phyloP scores from a whole-genome alignment of 2,797 vertebrate species.

The Menidia menidia region DNA sequence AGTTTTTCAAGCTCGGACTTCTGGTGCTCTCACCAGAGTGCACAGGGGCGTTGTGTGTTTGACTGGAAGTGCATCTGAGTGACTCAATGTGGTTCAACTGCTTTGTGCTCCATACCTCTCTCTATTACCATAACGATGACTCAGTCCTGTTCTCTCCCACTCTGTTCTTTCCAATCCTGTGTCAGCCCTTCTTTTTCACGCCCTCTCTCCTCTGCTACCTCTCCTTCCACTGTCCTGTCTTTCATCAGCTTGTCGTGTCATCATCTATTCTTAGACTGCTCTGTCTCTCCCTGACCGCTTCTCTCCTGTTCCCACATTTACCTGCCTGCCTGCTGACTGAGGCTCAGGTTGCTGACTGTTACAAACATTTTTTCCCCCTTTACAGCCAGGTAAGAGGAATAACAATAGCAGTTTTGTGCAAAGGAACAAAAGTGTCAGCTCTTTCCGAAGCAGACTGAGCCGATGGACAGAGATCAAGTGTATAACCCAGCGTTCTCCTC shows the following conservation, averaged over 20 bases:
- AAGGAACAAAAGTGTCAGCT: constrained; percentile 31
- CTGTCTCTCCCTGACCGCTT: constrained; percentile 46
- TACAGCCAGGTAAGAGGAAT: constrained; percentile 23
- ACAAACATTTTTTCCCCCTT: constrained; percentile 17
- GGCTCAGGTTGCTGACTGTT: constrained; percentile 17
- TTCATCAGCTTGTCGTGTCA: constrained; percentile 61
- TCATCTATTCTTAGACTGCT: constrained; percentile 65
- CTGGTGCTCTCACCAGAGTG: constrained; percentile 48
- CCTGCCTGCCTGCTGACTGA: constrained; percentile 38
- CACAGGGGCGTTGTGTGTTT: constrained; percentile 62
- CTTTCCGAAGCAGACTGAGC: constrained; percentile 48
- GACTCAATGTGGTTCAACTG: constrained; percentile 62
- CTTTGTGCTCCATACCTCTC: constrained; percentile 34
- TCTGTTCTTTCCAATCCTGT: constrained; percentile 52
- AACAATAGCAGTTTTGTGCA: constrained; percentile 23
- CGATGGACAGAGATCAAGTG: constrained; percentile 43
- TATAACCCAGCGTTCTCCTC: constrained; percentile 49
- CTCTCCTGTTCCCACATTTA: constrained; percentile 26
- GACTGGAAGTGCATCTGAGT: constrained; percentile 64
- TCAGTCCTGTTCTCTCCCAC: constrained; percentile 68
- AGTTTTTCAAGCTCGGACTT: constrained; percentile 64
- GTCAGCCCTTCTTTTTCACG: constrained; percentile 33
- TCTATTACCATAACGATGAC: constrained; percentile 75
- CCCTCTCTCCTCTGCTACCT: constrained; percentile 38
- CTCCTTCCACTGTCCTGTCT: constrained; percentile 40